A percentile compares a stretch with the other conserved stretches of the same genome.
phyloP scores from a whole-genome alignment of 2,797 vertebrate species.

The Bucorvus abyssinicus region DNA sequence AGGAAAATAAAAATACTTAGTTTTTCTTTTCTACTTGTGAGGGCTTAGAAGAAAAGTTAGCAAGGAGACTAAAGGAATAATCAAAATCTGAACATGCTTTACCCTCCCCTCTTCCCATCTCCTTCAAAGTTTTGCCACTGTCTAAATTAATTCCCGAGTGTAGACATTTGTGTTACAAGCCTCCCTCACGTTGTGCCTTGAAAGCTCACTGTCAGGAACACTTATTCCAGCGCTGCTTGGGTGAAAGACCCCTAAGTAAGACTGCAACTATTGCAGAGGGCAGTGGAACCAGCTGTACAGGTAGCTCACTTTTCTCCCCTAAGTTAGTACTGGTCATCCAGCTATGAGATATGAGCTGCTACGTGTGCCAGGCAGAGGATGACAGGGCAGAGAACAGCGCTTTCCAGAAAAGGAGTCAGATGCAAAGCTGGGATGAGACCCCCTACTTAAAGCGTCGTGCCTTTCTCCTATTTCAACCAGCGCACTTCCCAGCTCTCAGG shows the following conservation, averaged over 20 bases:
- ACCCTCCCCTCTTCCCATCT: not conserved
- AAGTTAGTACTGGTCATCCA: not conserved
- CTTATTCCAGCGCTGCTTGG: not conserved
- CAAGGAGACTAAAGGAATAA: not conserved
- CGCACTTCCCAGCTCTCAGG: not conserved
- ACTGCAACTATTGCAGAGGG: not conserved
- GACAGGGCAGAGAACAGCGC: not conserved
- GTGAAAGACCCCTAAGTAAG: not conserved
- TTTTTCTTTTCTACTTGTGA: not conserved
- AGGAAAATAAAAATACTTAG: not conserved
- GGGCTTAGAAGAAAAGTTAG: not conserved
- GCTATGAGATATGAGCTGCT: not conserved
- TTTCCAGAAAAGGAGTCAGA: not conserved
- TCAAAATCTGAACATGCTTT: not conserved
- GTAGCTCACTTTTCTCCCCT: not conserved
- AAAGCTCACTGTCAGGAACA: not conserved
- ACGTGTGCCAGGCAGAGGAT: fast-evolving
- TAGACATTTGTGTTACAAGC: not conserved
- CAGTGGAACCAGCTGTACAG: not conserved
- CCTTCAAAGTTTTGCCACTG: not conserved
- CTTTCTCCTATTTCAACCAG: not conserved
- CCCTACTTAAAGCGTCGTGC: too few species aligned
- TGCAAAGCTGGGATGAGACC: not conserved
- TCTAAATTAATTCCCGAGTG: fast-evolving
- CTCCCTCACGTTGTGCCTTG: not conserved